Evolutionary conservation across 1,140 invertebrate genomes (phyloP), one percentile per base, ranked within the genome.

Genomic region (Drosophila auraria): DNA sequence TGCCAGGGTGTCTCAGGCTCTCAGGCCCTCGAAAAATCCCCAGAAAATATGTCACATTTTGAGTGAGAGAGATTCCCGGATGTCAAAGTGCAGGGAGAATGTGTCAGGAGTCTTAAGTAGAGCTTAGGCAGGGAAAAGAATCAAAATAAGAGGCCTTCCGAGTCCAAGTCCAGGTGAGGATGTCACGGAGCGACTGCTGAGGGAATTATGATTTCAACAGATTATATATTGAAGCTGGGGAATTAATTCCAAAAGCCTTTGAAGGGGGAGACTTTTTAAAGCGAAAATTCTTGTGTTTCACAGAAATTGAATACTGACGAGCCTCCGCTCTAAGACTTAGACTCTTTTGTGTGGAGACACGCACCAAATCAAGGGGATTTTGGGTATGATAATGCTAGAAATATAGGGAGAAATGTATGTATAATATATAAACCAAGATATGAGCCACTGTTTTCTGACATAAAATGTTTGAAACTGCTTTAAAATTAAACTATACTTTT

Each of bases 21-120:
- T n/a, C 0, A 20, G 56, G 14, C 38, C 44, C 53, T 30, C 33
- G 49, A 20, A 40, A 59, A 25, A 68, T 20, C 33, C 7, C 54
- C 30, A 25, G 14, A 51, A 58, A 50, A 70, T 57, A 58, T 72
- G 51, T 72, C 33, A 49, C n/a, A 61, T 74, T 78, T 57, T 51
- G 64, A 78, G 57, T 78, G 64, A 62, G 23, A 27, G 45, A 33
- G 45, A 58, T 44, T 45, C 15, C 40, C 58, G 38, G 30, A 68
- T 51, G 68, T 73, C 69, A 73, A 51, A 74, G 71, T 53, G 68
- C 65, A 49, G 14, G 50, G 70, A 36, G 75, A 78, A 78, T 78
- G 64, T 78, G 75, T 78, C 75, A 58, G 57, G 75, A 78, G 75
- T 17, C 57, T 58, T 78, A 69, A 51, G 75, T n/a, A 58, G 56